Base-by-base conservation (phyloP, 2,113 vertebrate genomes). In the Silurus asotus region DNA sequence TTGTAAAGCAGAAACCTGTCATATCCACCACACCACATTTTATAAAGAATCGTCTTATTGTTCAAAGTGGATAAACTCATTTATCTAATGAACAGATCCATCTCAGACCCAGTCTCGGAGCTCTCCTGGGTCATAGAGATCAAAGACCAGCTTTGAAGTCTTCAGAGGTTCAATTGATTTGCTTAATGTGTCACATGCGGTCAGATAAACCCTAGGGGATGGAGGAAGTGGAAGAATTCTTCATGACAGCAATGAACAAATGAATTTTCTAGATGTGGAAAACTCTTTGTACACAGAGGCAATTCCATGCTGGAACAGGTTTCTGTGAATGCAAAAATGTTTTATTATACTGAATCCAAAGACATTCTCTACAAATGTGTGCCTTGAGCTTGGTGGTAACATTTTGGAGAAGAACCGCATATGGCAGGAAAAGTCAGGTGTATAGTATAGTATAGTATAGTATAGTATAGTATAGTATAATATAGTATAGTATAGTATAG, bases 31-130 rank as follows among this genome's bases (percentile, higher is more conserved):
- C 20, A 45, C 14, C 4, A 45, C 84, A 37, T 85, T 85, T 85
- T 74, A 78, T 85, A 77, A 78, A 85, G 84, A 49, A 56, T 85
- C 13, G 8, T 15, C 58, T 49, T 37, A 72, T 85, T 84, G 70
- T 85, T 84, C 56, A 77, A 64, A 62, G 83, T 53, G 48, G 9
- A 61, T 84, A 76, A 84, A 77, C 59, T 65, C 83, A 84, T 84
- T 84, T 84, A 84, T 84, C 72, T 84, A 84, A 84, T 84, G 83
- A 84, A 76, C 83, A 84, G 58, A 8, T 48, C 48, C 55, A 61
- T 62, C 83, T 58, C 19, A 75, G 61, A 84, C 15, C 37, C n/a
- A n/a, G 59, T 64, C 72, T 37, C 59, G 37, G 14, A 84, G 72
- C 23, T 28, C 48, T 58, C 55, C 45, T 37, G 13, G 19, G n/a